Percentiles rank a stretch among this genome's conserved stretches.
Evolutionary conservation across 2,888 invertebrate genomes (phyloP).

Genomic region (Hemithea aestivaria): DNA sequence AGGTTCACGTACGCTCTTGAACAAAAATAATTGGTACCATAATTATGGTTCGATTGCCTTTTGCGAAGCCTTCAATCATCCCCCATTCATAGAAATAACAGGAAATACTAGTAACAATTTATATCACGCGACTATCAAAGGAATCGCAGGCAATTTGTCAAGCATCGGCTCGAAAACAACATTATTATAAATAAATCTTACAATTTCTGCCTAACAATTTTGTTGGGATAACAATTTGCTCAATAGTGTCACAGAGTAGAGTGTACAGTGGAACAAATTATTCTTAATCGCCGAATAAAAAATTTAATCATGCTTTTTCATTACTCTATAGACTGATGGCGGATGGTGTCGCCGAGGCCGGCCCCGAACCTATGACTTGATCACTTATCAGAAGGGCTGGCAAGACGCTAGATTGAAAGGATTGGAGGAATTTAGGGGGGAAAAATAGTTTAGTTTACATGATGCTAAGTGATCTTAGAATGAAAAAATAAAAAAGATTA

Average conservation of each 20-base stretch:
- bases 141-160: constrained; percentile 3
- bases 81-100: constrained; percentile 4
- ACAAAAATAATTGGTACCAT: constrained; percentile 13
- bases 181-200: constrained; percentile 5
- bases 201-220: constrained; percentile 7
- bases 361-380: too few relatives aligned
- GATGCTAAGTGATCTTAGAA: constrained; percentile 3
- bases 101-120: constrained; percentile 4
- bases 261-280: too few relatives aligned
- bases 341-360: too few relatives aligned
- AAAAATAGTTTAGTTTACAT: background rate
- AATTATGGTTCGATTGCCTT: constrained; percentile 4
- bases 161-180: constrained; percentile 4
- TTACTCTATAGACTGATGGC: too few relatives aligned
- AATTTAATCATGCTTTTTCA: too few relatives aligned
- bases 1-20: constrained; percentile 7
- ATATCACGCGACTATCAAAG: constrained; percentile 1
- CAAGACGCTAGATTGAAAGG: too few relatives aligned
- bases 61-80: constrained; percentile 1
- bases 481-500: too few relatives aligned
- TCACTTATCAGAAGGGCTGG: too few relatives aligned
- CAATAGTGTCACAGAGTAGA: too few relatives aligned
- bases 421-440: background rate
- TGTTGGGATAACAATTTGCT: too few relatives aligned
- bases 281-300: too few relatives aligned